Conservation (phyloP, 2,797 vertebrate genomes). For the Odontamblyopus rebecca region DNA sequence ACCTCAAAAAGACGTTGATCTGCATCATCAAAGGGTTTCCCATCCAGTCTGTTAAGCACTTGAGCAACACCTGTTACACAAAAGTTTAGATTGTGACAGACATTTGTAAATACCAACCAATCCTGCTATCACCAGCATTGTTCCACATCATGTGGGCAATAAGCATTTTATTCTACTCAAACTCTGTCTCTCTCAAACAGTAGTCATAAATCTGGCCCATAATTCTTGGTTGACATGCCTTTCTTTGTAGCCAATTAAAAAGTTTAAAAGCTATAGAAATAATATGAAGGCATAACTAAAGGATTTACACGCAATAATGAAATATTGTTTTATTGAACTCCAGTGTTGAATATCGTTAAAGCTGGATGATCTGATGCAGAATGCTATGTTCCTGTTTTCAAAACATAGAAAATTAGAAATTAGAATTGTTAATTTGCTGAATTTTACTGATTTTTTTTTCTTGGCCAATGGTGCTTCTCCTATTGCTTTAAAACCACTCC, state of each 20-base stretch:
- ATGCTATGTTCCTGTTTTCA: background rate
- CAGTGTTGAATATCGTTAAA: too few species aligned
- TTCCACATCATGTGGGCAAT: background rate
- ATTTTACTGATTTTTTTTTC: background rate
- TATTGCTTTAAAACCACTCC: background rate
- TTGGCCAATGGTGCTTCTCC: background rate
- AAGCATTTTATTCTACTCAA: background rate
- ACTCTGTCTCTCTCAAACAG: background rate
- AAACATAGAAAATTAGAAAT: background rate
- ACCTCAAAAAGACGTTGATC: slow-evolving; percentile 99
- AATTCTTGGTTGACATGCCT: slow-evolving; percentile 13
- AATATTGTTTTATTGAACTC: slow-evolving; percentile 23
- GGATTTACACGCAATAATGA: too few species aligned
- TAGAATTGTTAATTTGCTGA: background rate
- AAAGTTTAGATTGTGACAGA: slow-evolving; percentile 6
- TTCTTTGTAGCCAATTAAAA: slow-evolving; percentile 46
- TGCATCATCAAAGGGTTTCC: slow-evolving; percentile 94
- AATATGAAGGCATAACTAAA: background rate
- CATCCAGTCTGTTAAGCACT: slow-evolving; percentile 94
- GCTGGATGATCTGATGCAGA: background rate
- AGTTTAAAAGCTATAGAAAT: slow-evolving; percentile 40
- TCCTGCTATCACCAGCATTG: background rate
- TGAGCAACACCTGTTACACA: slow-evolving; percentile 89
- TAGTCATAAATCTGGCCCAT: background rate
- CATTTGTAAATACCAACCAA: background rate